Percentiles rank a stretch among this genome's conserved stretches.
phyloP scores from a whole-genome alignment of 1,140 invertebrate genomes.

The Frieseomelitta varia region DNA sequence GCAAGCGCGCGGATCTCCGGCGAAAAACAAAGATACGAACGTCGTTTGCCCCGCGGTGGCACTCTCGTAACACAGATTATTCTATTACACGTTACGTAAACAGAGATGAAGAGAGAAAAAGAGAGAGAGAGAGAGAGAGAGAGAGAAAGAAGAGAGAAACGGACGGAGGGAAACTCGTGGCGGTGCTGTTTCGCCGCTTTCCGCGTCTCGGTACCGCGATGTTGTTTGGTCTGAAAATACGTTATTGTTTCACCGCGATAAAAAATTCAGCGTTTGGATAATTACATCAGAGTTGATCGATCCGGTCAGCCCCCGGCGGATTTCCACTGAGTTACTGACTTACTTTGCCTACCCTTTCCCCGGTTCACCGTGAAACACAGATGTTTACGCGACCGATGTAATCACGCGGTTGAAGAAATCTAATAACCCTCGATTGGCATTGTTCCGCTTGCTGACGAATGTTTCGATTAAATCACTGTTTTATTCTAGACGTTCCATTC shows the following conservation, averaged over 20 bases:
- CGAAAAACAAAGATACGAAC: slow-evolving; percentile 54
- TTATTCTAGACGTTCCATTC: too few relatives aligned
- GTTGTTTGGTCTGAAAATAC: slow-evolving; percentile 80
- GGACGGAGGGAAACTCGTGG: slow-evolving; percentile 24
- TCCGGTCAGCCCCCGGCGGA: slow-evolving; percentile 63
- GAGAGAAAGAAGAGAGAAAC: neutral
- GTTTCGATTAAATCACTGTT: too few relatives aligned
- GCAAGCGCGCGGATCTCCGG: slow-evolving; percentile 9
- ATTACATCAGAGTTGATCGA: slow-evolving; percentile 78
- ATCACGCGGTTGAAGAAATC: neutral
- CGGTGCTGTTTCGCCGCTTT: slow-evolving; percentile 40
- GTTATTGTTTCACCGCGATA: slow-evolving; percentile 78
- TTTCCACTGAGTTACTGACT: slow-evolving; percentile 75
- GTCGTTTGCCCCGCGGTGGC: slow-evolving; percentile 27
- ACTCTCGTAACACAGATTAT: slow-evolving; percentile 72
- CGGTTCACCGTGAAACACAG: neutral
- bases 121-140: slow-evolving; percentile 1
- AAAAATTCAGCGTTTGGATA: slow-evolving; percentile 80
- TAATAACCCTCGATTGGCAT: too few relatives aligned
- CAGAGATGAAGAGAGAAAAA: slow-evolving; percentile 41
- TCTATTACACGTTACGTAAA: slow-evolving; percentile 78
- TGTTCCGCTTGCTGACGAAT: too few relatives aligned
- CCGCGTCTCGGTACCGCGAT: slow-evolving; percentile 57
- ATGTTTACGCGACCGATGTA: slow-evolving; percentile 5
- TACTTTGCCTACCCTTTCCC: slow-evolving; percentile 64